Evolutionary conservation across 2,797 vertebrate species (phyloP).

Genomic region (Atherinosoma microstoma): DNA sequence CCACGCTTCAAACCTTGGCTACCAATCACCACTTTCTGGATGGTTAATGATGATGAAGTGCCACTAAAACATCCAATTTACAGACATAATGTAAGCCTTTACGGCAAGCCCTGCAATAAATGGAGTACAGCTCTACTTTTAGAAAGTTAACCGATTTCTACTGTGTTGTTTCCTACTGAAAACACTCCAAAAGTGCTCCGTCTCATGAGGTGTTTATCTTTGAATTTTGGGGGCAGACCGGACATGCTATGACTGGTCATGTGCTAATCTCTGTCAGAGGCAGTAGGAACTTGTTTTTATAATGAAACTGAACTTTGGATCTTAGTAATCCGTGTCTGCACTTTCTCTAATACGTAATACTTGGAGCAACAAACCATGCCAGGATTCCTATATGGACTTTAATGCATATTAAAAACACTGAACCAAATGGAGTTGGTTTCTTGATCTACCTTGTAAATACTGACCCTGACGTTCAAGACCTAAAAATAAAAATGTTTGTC

Average conservation of each 20-base stretch:
- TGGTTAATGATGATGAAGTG: constrained; percentile 42
- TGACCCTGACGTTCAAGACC: not conserved
- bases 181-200: not conserved
- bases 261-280: not conserved
- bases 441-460: not conserved
- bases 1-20: constrained; percentile 26
- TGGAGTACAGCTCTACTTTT: not conserved
- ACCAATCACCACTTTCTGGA: constrained; percentile 28
- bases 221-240: not conserved
- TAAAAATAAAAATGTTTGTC: no score
- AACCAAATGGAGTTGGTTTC: not conserved
- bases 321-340: not conserved
- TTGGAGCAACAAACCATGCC: not conserved
- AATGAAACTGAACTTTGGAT: constrained; percentile 2
- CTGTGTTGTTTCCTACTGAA: constrained; percentile 8
- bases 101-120: not conserved
- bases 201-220: constrained; percentile 6
- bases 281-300: not conserved
- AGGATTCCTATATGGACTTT: not conserved
- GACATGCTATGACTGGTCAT: not conserved
- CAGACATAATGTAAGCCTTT: not conserved
- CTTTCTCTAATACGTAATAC: not conserved
- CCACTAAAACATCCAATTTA: constrained; percentile 13
- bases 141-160: not conserved
- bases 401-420: not conserved